Evolutionary conservation across 2,888 invertebrate species (phyloP).

Genomic region (Acanthosepion lycidas): DNA sequence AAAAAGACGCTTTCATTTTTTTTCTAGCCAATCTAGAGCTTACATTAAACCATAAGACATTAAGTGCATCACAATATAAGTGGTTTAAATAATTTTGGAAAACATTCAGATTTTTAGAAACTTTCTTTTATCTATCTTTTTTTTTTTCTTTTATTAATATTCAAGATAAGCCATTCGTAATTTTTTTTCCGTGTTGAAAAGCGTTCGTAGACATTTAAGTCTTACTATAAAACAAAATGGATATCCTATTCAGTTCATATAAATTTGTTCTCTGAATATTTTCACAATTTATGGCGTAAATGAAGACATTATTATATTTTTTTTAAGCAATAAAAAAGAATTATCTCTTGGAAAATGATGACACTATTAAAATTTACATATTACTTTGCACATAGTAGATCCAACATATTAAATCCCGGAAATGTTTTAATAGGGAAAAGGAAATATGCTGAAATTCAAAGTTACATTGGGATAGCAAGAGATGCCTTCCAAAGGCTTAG

Average conservation of each 20-base stretch:
- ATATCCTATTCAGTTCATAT: neutral
- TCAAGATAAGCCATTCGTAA: neutral
- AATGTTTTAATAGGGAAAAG: neutral
- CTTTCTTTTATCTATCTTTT: no score
- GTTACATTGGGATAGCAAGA: no score
- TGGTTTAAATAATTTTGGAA: no score
- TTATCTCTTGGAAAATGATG: neutral
- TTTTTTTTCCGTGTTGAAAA: neutral
- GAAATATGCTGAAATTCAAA: no score
- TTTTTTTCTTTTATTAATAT: neutral
- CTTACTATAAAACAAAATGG: neutral
- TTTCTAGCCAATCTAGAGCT: no score
- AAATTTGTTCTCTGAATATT: neutral
- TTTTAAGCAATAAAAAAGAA: neutral
- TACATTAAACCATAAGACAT: no score
- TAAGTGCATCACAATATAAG: no score
- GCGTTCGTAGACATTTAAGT: neutral
- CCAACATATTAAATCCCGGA: neutral
- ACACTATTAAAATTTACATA: neutral
- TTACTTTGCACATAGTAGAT: neutral
- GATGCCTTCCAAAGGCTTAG: no score
- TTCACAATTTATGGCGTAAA: conserved; percentile 1
- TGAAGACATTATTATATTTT: neutral
- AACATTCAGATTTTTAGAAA: no score
- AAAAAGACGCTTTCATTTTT: neutral